phyloP scores from a whole-genome alignment of 2,797 vertebrate species.

The Xenops minutus region DNA sequence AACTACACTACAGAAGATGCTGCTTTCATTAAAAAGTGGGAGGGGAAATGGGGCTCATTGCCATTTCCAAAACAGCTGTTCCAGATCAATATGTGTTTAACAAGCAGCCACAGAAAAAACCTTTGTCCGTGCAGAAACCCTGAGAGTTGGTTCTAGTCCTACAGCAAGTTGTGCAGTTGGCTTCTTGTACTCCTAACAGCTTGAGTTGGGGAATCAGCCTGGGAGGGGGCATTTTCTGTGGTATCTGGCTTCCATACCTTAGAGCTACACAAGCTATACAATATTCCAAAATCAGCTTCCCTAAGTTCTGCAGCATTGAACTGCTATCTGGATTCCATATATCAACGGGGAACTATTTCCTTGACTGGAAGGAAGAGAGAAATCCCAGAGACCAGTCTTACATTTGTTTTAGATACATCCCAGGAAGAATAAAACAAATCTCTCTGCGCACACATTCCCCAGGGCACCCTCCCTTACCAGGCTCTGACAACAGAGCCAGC shows the following conservation, averaged over 20 bases:
- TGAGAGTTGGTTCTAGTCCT: neutral
- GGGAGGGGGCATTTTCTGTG: neutral
- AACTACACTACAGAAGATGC: neutral
- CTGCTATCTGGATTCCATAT: neutral
- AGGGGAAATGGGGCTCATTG: neutral
- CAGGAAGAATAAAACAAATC: constrained; percentile 6
- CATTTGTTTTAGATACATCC: constrained; percentile 14
- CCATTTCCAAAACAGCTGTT: constrained; percentile 1
- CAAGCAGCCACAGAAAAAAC: neutral
- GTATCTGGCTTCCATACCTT: neutral
- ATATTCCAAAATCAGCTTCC: neutral
- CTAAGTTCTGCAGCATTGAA: neutral
- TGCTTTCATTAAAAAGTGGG: neutral
- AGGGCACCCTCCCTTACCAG: neutral
- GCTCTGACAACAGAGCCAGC: neutral
- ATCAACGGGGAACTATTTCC: neutral
- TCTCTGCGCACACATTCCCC: neutral
- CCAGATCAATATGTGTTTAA: neutral
- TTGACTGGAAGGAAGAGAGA: neutral
- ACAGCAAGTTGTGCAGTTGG: neutral
- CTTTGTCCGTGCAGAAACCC: neutral
- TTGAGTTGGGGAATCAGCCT: neutral
- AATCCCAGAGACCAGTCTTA: neutral
- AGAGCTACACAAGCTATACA: neutral
- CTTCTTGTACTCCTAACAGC: neutral